These are phyloP conservation scores for Characodon lateralis DNA, from an alignment of 2,797 vertebrate genomes.

Conservation along the genomic window DNA sequence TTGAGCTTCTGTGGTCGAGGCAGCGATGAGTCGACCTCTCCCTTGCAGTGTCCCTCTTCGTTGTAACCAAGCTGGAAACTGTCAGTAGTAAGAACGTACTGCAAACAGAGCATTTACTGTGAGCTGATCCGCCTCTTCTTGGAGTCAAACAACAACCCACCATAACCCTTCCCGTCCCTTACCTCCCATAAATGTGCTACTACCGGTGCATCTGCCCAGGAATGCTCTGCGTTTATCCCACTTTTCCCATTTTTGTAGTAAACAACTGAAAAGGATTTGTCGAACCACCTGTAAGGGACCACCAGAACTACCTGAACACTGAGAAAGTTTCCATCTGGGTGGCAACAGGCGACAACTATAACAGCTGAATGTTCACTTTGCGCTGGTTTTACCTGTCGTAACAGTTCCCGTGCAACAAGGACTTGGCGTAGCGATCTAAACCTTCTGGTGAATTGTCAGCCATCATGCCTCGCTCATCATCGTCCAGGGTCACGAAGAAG, in stretches of 20 bases:
- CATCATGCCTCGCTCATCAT: slow-evolving; percentile 83
- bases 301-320: background rate
- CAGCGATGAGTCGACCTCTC: slow-evolving; percentile 78
- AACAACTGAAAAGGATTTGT: slow-evolving; percentile 87
- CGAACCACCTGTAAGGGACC: slow-evolving; percentile 79
- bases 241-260: slow-evolving; percentile 89
- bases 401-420: slow-evolving; percentile 87
- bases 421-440: slow-evolving; percentile 86
- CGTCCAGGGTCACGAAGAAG: slow-evolving; percentile 90
- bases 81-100: slow-evolving; percentile 88
- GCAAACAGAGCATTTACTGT: slow-evolving; percentile 18
- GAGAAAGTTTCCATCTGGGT: background rate
- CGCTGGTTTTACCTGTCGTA: slow-evolving; percentile 84
- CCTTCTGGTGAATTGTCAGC: slow-evolving; percentile 80
- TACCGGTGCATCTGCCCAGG: slow-evolving; percentile 89
- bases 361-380: background rate
- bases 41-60: slow-evolving; percentile 89
- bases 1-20: slow-evolving; percentile 84
- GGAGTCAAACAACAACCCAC: too few species aligned
- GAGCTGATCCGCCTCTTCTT: background rate
- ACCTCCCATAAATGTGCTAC: slow-evolving; percentile 91
- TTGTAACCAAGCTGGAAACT: slow-evolving; percentile 89
- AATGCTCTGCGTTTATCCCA: slow-evolving; percentile 90
- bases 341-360: background rate
- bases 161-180: slow-evolving; percentile 3